Evolutionary conservation across 2,888 invertebrate genomes (phyloP), one percentile per base, ranked within the genome.

Genomic region (Oxyteleia sp.): DNA sequence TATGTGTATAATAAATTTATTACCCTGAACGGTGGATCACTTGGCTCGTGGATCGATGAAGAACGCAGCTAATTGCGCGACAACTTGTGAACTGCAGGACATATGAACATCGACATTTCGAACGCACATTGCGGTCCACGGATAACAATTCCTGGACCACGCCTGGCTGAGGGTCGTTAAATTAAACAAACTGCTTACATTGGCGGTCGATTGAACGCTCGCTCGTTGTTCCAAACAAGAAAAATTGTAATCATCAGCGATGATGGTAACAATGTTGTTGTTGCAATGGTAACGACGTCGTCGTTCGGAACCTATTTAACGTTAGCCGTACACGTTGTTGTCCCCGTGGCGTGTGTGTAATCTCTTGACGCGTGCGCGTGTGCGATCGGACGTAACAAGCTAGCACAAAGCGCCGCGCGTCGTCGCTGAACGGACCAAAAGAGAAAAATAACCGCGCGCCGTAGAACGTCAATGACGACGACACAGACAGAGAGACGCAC

Each of bases 21-120:
- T 95, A 95, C 95, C 94, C 94, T 94, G 94, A 94, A 94, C 94
- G 94, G 93, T 90, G 93, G 92, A 93, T 93, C 93, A 92, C 92
- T 92, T 89, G 93, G 93, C 93, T 93, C 92, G 91, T 91, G 91
- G 87, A 89, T 93, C 93, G 93, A 93, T 93, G 93, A 93, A 93
- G 92, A 92, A 91, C 93, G 92, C 93, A 92, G 93, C 92, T 87
- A 92, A 90, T 88, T 92, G 93, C 92, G 92, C 90, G 91, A 92
- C 89, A 88, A 91, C 90, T 91, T 94, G 94, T 93, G 93, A 94
- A 93, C 92, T 93, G 94, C 94, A 94, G 93, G 93, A 94, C 94
- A 94, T 94, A 94, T 94, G 94, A 95, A 94, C 95, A 95, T 95
- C 89, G 90, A 95, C 94, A 94, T 94, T 94, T 95, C 93, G 95